Conservation (phyloP, 2,888 invertebrate species). For the Eulithis testata region DNA sequence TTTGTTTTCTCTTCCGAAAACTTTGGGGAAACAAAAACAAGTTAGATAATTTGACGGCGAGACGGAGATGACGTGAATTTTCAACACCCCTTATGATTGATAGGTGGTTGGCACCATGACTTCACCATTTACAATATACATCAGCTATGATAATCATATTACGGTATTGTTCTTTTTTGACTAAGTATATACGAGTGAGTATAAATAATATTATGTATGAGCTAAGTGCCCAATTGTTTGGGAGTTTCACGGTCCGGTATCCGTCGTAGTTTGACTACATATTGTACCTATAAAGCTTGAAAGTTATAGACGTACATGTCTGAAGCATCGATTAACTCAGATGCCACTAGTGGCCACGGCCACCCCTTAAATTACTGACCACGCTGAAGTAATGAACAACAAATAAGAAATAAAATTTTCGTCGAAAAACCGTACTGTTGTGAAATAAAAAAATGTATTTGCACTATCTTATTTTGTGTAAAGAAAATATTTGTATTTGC, state of each 20-base stretch:
- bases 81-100: conserved; percentile 29
- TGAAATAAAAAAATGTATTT: too few species aligned
- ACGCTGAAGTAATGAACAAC: too few species aligned
- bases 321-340: too few species aligned
- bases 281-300: not conserved
- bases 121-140: not conserved
- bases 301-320: not conserved
- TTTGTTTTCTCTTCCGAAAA: not conserved
- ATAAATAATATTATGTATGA: too few species aligned
- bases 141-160: conserved; percentile 38
- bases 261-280: conserved; percentile 15
- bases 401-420: too few species aligned
- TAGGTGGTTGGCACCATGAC: conserved; percentile 18
- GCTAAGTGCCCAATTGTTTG: too few species aligned
- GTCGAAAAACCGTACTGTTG: too few species aligned
- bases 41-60: conserved; percentile 26
- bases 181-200: conserved; percentile 1
- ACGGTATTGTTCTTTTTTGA: conserved; percentile 5
- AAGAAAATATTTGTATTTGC: too few species aligned
- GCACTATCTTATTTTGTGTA: too few species aligned
- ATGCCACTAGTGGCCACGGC: too few species aligned
- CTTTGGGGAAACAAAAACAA: conserved; percentile 13
- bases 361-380: too few species aligned
- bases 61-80: conserved; percentile 22
- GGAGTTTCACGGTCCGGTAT: too few species aligned